phyloP scores from a whole-genome alignment of 2,113 vertebrate genomes.

The Lucifuga dentata region DNA sequence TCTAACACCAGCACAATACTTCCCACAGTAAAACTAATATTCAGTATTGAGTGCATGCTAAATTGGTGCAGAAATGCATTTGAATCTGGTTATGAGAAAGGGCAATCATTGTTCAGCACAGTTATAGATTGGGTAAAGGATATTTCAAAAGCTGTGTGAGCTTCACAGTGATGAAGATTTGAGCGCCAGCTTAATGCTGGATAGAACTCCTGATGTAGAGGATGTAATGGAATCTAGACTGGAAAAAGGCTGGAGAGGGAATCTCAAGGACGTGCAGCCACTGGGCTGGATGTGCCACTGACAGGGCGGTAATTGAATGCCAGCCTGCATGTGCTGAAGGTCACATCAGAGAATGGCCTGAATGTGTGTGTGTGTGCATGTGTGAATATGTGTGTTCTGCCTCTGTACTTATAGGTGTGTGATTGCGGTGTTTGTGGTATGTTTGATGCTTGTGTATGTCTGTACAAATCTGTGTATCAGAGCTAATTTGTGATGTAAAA shows the following conservation, averaged over 20 bases:
- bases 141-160: constrained; percentile 26
- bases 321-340: constrained; percentile 77
- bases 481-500: constrained; percentile 15
- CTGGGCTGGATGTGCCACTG: constrained; percentile 74
- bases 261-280: constrained; percentile 73
- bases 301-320: constrained; percentile 81
- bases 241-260: constrained; percentile 67
- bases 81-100: constrained; percentile 24
- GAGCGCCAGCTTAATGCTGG: constrained; percentile 36
- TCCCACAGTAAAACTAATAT: constrained; percentile 40
- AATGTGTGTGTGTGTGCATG: constrained; percentile 29
- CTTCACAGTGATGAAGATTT: constrained; percentile 23
- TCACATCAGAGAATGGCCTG: constrained; percentile 69
- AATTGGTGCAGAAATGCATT: not conserved
- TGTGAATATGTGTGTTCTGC: constrained; percentile 35
- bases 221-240: constrained; percentile 73
- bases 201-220: constrained; percentile 57
- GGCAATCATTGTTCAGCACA: constrained; percentile 30
- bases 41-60: constrained; percentile 33
- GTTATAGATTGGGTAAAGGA: constrained; percentile 31
- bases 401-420: constrained; percentile 13
- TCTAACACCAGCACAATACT: constrained; percentile 21
- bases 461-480: not conserved
- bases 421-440: not conserved
- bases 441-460: constrained; percentile 13